Percentiles rank a stretch among this genome's conserved stretches.
Evolutionary conservation across 2,797 vertebrate genomes (phyloP).

Genomic region (Crossoptilon crossoptilon): DNA sequence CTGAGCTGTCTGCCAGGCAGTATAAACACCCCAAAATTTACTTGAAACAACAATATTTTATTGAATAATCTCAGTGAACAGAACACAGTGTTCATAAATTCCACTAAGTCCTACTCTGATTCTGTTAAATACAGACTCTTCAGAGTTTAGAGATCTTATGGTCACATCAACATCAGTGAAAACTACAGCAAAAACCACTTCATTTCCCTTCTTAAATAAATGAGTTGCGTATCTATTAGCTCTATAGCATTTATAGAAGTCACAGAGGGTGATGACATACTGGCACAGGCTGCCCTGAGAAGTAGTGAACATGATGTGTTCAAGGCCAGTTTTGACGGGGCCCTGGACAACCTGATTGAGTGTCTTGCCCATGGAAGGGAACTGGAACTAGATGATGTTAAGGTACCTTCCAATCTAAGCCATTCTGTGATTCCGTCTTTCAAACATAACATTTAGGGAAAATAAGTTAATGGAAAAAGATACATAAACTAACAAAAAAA

Average conservation of each 20-base stretch:
- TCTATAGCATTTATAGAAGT: background rate
- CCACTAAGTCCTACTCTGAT: background rate
- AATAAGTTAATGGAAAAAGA: background rate
- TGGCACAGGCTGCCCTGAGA: background rate
- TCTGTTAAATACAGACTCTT: background rate
- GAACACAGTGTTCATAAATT: background rate
- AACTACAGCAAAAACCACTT: background rate
- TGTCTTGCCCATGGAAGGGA: background rate
- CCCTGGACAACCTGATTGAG: background rate
- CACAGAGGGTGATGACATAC: background rate
- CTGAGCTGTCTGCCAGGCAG: background rate
- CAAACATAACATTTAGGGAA: background rate
- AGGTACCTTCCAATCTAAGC: background rate
- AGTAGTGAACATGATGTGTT: background rate
- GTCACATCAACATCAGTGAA: accelerated
- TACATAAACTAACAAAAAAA: background rate
- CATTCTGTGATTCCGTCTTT: background rate
- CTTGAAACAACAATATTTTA: background rate
- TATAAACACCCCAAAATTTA: background rate
- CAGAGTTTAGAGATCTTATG: background rate
- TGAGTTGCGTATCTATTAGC: background rate
- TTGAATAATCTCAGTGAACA: background rate
- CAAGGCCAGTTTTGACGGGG: background rate
- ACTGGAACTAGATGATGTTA: background rate
- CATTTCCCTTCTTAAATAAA: background rate